Conservation (phyloP, 2,888 invertebrate genomes). For the Eilema depressum region DNA sequence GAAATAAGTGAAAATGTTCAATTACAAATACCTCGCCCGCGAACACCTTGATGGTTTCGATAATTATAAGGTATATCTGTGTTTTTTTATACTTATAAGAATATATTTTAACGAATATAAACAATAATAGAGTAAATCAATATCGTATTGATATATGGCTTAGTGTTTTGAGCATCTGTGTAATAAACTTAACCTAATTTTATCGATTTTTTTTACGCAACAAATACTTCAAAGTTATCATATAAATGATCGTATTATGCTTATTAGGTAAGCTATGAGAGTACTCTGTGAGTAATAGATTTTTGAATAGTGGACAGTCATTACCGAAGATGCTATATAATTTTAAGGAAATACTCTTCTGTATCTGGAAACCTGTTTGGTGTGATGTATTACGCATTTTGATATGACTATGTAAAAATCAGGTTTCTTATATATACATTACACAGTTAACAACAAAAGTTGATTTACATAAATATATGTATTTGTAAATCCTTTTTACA, state of each 20-base stretch:
- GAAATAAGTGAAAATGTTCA: constrained; percentile 78
- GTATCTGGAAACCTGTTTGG: background rate
- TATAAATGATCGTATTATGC: constrained; percentile 32
- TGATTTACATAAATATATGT: too few relatives aligned
- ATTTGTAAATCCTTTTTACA: too few relatives aligned
- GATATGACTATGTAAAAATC: background rate
- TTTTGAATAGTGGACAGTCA: background rate
- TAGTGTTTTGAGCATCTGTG: background rate
- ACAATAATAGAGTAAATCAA: background rate
- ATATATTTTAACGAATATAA: background rate
- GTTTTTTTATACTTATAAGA: background rate
- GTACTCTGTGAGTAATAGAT: background rate
- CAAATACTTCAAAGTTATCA: constrained; percentile 27
- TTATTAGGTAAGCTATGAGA: background rate
- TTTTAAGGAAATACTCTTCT: background rate
- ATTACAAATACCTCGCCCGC: constrained; percentile 92
- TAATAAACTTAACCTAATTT: constrained; percentile 59
- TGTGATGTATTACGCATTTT: background rate
- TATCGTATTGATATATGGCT: background rate
- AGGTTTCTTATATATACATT: background rate
- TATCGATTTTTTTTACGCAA: constrained; percentile 67
- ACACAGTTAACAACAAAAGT: too few relatives aligned
- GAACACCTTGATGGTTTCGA: constrained; percentile 97
- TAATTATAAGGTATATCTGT: constrained; percentile 92
- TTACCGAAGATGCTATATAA: background rate